Evolutionary conservation across 2,113 vertebrate species (phyloP).

Genomic region (Carassius carassius): DNA sequence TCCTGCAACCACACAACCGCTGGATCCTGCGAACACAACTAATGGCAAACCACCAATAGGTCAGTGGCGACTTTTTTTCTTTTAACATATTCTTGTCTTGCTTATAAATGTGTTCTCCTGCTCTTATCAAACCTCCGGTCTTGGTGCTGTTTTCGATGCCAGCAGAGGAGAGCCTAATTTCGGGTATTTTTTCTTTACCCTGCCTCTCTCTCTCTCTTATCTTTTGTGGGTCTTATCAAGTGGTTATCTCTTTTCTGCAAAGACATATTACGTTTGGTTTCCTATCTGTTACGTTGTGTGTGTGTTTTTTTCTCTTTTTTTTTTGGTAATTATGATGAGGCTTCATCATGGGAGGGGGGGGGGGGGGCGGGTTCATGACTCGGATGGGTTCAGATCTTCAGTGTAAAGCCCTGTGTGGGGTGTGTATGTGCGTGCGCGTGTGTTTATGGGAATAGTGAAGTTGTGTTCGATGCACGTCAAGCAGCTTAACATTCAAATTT

Average conservation of each 20-base stretch:
- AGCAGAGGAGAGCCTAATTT: slow-evolving; percentile 59
- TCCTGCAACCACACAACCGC: slow-evolving; percentile 65
- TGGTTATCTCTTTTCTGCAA: slow-evolving; percentile 84
- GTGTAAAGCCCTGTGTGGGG: slow-evolving; percentile 29
- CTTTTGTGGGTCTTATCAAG: slow-evolving; percentile 85
- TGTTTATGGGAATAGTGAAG: slow-evolving; percentile 13
- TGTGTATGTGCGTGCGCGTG: neutral
- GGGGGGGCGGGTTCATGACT: slow-evolving; percentile 65
- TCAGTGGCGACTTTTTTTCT: slow-evolving; percentile 69
- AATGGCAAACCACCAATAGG: slow-evolving; percentile 82
- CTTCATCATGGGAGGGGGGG: slow-evolving; percentile 61
- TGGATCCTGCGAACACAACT: slow-evolving; percentile 65
- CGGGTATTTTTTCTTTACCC: slow-evolving; percentile 58
- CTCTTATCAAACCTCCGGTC: slow-evolving; percentile 58
- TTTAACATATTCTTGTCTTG: neutral
- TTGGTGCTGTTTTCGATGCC: slow-evolving; percentile 33
- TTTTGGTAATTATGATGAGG: slow-evolving; percentile 64
- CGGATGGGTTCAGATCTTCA: slow-evolving; percentile 64
- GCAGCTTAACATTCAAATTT: neutral
- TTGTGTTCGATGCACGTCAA: neutral
- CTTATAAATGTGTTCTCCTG: neutral
- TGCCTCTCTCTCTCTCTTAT: slow-evolving; percentile 78
- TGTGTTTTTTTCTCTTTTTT: neutral
- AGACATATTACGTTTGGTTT: slow-evolving; percentile 79
- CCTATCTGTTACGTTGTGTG: slow-evolving; percentile 64